Conservation (phyloP, 2,888 invertebrate species). For the Theretra japonica region DNA sequence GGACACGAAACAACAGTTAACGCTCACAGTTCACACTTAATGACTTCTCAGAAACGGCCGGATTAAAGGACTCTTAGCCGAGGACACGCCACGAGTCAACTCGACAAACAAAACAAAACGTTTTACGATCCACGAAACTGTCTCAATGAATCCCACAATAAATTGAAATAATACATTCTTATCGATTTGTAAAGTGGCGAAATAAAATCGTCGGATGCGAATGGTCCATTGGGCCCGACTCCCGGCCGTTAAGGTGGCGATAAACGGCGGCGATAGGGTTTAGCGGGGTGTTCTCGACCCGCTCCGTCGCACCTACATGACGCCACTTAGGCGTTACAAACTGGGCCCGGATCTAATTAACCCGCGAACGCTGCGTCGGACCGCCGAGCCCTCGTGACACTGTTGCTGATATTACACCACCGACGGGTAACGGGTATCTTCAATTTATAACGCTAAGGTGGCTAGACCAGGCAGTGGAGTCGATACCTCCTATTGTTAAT, state of each 20-base stretch:
- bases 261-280: conserved; percentile 20
- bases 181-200: conserved; percentile 27
- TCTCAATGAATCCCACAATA: conserved; percentile 13
- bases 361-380: conserved; percentile 38
- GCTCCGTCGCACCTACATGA: conserved; percentile 35
- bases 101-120: not conserved
- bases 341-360: conserved; percentile 41
- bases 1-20: conserved; percentile 16
- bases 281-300: conserved; percentile 14
- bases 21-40: conserved; percentile 16
- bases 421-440: not conserved
- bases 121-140: conserved; percentile 19
- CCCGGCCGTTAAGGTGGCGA: conserved; percentile 21
- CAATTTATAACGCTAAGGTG: not conserved
- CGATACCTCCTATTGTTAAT: too few relatives aligned
- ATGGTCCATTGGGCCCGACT: conserved; percentile 21
- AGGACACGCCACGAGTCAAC: conserved; percentile 9
- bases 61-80: not conserved
- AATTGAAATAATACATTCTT: conserved; percentile 19
- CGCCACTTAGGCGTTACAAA: conserved; percentile 35
- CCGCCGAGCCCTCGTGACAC: conserved; percentile 16
- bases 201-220: conserved; percentile 18
- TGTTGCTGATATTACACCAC: not conserved
- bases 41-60: conserved; percentile 15
- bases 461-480: not conserved